These are phyloP conservation scores for Tympanuchus pallidicinctus DNA, from an alignment of 2,113 vertebrate species.

Conservation along the genomic window DNA sequence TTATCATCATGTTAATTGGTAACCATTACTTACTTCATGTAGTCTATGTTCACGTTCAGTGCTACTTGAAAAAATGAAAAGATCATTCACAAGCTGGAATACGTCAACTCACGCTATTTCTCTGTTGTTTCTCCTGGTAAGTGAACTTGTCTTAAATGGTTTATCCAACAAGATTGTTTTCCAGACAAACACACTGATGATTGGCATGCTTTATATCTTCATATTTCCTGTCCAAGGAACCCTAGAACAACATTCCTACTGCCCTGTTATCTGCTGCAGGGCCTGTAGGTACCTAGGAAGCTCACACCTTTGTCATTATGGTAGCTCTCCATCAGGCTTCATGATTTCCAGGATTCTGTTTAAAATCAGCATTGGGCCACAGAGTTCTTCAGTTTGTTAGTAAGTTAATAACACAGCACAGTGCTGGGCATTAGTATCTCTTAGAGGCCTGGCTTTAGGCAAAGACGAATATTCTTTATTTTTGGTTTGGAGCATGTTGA, in stretches of 20 bases:
- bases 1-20: background rate
- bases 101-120: background rate
- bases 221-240: background rate
- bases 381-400: background rate
- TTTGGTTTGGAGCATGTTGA: background rate
- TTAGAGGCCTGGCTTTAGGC: background rate
- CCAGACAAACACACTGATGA: background rate
- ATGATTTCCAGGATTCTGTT: background rate
- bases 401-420: background rate
- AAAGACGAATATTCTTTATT: background rate
- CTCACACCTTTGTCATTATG: background rate
- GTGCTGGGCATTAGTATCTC: background rate
- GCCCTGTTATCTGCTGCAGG: background rate
- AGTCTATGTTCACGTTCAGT: background rate
- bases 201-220: background rate
- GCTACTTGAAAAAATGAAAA: background rate
- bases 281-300: background rate
- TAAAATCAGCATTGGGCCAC: background rate
- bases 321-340: background rate
- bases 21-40: background rate
- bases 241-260: background rate
- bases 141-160: background rate
- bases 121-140: background rate
- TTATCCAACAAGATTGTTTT: background rate
- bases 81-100: background rate